phyloP scores from a whole-genome alignment of 2,797 vertebrate genomes.

The Sebastes jordani region DNA sequence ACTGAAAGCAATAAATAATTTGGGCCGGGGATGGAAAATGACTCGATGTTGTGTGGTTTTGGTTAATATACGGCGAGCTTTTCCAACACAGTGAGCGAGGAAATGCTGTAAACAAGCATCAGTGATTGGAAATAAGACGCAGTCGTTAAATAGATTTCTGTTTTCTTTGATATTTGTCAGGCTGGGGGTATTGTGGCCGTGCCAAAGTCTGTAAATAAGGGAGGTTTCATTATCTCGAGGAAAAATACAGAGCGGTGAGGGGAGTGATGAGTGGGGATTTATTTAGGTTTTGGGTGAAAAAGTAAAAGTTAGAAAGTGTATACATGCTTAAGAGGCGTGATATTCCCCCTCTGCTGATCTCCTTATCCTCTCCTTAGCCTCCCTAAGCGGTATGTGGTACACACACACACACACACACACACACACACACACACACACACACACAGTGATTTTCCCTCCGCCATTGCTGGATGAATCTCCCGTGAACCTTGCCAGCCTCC shows the following conservation, averaged over 20 bases:
- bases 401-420: slow-evolving; percentile 16
- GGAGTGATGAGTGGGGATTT: slow-evolving; percentile 70
- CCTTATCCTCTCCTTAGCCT: slow-evolving; percentile 82
- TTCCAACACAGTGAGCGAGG: slow-evolving; percentile 38
- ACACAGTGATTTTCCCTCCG: slow-evolving; percentile 43
- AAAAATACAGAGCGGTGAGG: slow-evolving; percentile 9
- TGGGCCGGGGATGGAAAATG: slow-evolving; percentile 46
- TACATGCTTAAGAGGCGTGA: slow-evolving; percentile 82
- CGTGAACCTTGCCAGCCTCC: slow-evolving; percentile 76
- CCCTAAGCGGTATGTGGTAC: slow-evolving; percentile 66
- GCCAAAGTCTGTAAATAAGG: slow-evolving; percentile 33
- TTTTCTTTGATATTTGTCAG: slow-evolving; percentile 49
- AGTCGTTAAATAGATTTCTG: slow-evolving; percentile 46
- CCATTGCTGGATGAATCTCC: slow-evolving; percentile 73
- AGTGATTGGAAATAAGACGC: slow-evolving; percentile 51
- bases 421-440: slow-evolving; percentile 18
- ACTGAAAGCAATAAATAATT: slow-evolving; percentile 72
- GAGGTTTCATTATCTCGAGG: slow-evolving; percentile 41
- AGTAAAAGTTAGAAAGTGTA: slow-evolving; percentile 79
- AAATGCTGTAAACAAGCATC: slow-evolving; percentile 58
- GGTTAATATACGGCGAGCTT: slow-evolving; percentile 29
- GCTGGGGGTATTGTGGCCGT: not conserved
- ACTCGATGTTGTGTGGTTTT: slow-evolving; percentile 54
- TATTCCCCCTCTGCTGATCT: slow-evolving; percentile 80
- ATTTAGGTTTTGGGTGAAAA: slow-evolving; percentile 72